Percentiles rank a stretch among this genome's conserved stretches.
phyloP scores from a whole-genome alignment of 2,797 vertebrate genomes.

The Gambelia wislizenii region DNA sequence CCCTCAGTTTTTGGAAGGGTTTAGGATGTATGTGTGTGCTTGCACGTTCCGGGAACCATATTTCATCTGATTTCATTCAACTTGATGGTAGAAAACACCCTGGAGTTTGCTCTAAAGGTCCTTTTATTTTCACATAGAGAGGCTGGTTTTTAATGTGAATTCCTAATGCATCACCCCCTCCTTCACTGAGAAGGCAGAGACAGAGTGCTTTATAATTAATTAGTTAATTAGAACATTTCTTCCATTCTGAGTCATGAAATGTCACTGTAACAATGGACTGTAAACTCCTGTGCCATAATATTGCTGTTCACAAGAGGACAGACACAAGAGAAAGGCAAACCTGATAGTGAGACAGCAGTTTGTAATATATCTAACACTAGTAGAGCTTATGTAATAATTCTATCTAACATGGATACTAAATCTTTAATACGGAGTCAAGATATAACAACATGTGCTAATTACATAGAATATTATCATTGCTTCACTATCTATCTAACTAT shows the following conservation, averaged over 20 bases:
- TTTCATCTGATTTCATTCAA: not conserved
- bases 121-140: slow-evolving; percentile 65
- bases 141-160: slow-evolving; percentile 63
- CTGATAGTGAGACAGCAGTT: no score
- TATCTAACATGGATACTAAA: no score
- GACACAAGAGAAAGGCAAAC: no score
- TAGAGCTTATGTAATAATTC: no score
- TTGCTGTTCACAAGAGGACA: not conserved
- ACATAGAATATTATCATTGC: no score
- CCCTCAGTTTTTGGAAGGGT: not conserved
- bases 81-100: slow-evolving; percentile 45
- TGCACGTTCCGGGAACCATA: not conserved
- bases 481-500: no score
- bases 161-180: slow-evolving; percentile 50
- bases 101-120: slow-evolving; percentile 50
- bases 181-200: slow-evolving; percentile 23
- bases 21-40: not conserved
- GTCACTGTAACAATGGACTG: not conserved
- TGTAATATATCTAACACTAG: no score
- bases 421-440: no score
- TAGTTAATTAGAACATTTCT: slow-evolving; percentile 21
- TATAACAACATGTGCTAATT: no score
- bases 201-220: not conserved
- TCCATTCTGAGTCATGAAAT: slow-evolving; percentile 22
- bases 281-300: slow-evolving; percentile 66